phyloP scores from a whole-genome alignment of 2,888 invertebrate genomes.

The Agonopterix alstromeriana region DNA sequence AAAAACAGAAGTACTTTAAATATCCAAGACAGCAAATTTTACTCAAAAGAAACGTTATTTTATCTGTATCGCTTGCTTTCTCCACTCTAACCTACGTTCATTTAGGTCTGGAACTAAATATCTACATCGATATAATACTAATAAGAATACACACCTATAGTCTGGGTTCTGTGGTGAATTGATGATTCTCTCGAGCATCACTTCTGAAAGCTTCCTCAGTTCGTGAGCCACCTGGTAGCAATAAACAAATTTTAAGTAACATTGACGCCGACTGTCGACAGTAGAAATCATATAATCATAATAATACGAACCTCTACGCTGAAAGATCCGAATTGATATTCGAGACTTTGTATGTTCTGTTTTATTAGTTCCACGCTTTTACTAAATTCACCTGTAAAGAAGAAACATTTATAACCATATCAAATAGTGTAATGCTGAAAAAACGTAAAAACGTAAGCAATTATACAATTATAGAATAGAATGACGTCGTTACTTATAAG shows the following conservation, averaged over 20 bases:
- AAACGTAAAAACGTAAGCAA: too few relatives aligned
- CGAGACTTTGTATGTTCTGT: slow-evolving; percentile 74
- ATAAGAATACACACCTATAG: slow-evolving; percentile 38
- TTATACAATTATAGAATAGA: too few relatives aligned
- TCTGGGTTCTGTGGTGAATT: slow-evolving; percentile 45
- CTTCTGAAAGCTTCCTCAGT: slow-evolving; percentile 78
- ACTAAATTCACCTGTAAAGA: slow-evolving; percentile 45
- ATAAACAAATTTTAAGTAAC: neutral
- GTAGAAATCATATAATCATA: neutral
- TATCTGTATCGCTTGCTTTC: too few relatives aligned
- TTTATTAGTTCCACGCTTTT: slow-evolving; percentile 69
- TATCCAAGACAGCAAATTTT: too few relatives aligned
- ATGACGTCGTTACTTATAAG: too few relatives aligned
- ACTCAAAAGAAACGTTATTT: too few relatives aligned
- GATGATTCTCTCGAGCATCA: slow-evolving; percentile 70
- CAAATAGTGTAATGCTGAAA: too few relatives aligned
- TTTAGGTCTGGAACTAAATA: too few relatives aligned
- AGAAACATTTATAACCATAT: too few relatives aligned
- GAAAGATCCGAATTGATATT: slow-evolving; percentile 77
- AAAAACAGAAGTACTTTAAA: too few relatives aligned
- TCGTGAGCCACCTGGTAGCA: slow-evolving; percentile 73
- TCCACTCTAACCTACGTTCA: too few relatives aligned
- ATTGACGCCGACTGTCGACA: neutral
- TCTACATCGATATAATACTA: too few relatives aligned
- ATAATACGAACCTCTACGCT: slow-evolving; percentile 74